Base-by-base conservation (phyloP, 1,140 invertebrate species). In the Drosophila auraria region DNA sequence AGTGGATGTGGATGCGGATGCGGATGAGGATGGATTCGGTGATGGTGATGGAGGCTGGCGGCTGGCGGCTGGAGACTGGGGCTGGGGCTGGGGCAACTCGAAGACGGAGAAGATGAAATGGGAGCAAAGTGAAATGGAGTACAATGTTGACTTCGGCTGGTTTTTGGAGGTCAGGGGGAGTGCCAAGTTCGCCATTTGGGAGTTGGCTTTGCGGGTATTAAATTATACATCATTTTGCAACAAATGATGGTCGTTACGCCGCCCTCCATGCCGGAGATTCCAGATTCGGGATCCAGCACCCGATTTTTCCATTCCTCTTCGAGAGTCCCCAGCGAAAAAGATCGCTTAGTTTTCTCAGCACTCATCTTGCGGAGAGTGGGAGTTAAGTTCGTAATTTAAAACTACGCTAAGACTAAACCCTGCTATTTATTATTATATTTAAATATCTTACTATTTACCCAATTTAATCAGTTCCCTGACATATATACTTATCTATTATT, bases 141-240 rank as follows among this genome's bases (percentile, higher is more conserved):
- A 58, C 66, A 51, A 64, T 80, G 81, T 87, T 87, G 84, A 90
- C 81, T 89, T 89, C 80, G 78, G 74, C 77, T 80, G 84, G 81
- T 75, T 90, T 89, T 89, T 89, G 79, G 86, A 86, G 86, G 86
- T 90, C 86, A 89, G 71, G 58, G 1, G 63, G 40, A 36, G 58
- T 63, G 63, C 27, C 38, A 40, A 63, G 58, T 63, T 63, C 15
- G 45, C 79, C 86, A 91, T 82, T 84, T 76, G 89, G 89, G 89
- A 91, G 83, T 87, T 91, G 83, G 89, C 89, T 91, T 91, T 91
- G 89, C 89, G 89, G 89, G 89, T 91, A 91, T 91, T 91, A 91
- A 91, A 91, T 91, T 91, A 91, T 91, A 91, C 89, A 91, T 91
- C 83, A 91, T 91, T 91, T 91, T 87, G 89, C 83, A 91, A 91